Base-by-base conservation (phyloP, 2,113 vertebrate genomes). In the Excalfactoria chinensis region DNA sequence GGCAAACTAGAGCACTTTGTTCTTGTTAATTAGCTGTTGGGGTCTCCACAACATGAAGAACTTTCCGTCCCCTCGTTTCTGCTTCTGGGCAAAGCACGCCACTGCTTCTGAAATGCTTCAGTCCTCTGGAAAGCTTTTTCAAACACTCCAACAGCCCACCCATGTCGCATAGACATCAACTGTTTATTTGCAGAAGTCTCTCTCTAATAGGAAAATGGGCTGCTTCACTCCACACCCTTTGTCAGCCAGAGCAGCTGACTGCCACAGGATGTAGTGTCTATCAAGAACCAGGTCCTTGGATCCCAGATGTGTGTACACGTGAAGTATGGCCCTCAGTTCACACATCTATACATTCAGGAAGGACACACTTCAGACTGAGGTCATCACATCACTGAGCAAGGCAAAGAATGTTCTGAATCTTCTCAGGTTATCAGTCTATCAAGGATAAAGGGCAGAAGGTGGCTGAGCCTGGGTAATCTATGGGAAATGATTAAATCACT, bases 331-430 rank as follows among this genome's bases (percentile, higher is more conserved):
- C 71, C 64, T 75, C 84, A 58, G 48, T 35, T 91, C 87, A 88
- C 75, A 76, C 49, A 75, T 56, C n/a, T 53, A 40, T 23, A 41
- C 34, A 3, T 81, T 34, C 16, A 73, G 63, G 58, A 55, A 89
- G 84, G 85, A 73, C 89, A 88, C 87, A 46, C 71, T 85, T 93
- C 63, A 59, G 11, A 41, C 63, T 93, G 84, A 93, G 64, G 35
- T 87, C 84, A 89, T 68, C 59, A 49, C 3, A 0, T 64, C 40
- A 51, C 86, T 88, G 51, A 78, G 84, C 56, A 84, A 74, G 13
- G 32, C 62, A 76, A 37, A 72, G 48, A 48, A 32, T 16, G 48
- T 35, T 41, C 74, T 12, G 16, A 68, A 63, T 64, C 59, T 88
- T 40, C 46, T 11, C 2, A 43, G 43, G 62, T 43, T 78, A 58